Conservation (phyloP, 2,888 invertebrate species). For the Brachypterus glaber region DNA sequence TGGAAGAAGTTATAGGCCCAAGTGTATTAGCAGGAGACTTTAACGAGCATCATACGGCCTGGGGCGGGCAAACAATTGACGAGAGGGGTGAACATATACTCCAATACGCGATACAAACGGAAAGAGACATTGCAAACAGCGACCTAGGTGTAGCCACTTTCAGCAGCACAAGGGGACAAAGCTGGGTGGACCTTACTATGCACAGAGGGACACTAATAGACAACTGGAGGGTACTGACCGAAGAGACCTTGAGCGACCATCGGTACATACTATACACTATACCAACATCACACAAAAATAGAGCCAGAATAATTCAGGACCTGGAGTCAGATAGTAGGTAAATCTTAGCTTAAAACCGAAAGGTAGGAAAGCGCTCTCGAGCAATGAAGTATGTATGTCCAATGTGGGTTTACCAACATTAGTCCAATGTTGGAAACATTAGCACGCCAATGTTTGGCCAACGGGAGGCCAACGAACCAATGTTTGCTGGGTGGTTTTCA, state of each 20-base stretch:
- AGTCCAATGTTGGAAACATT: too few relatives aligned
- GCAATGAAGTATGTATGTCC: too few relatives aligned
- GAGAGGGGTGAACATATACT: conserved; percentile 14
- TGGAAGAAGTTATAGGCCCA: neutral
- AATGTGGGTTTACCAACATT: too few relatives aligned
- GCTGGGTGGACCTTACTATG: conserved; percentile 18
- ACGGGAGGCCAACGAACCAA: too few relatives aligned
- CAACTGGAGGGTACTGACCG: conserved; percentile 13
- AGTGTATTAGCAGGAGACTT: conserved; percentile 16
- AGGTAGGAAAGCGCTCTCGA: too few relatives aligned
- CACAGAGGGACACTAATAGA: conserved; percentile 5
- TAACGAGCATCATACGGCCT: conserved; percentile 16
- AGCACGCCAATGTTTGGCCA: too few relatives aligned
- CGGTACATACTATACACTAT: conserved; percentile 10
- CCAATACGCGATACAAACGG: conserved; percentile 8
- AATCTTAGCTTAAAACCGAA: too few relatives aligned
- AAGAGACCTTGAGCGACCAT: conserved; percentile 19
- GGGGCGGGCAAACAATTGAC: conserved; percentile 15
- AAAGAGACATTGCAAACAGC: conserved; percentile 11
- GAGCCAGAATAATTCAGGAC: too few relatives aligned
- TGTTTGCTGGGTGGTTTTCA: too few relatives aligned
- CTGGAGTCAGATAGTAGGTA: too few relatives aligned
- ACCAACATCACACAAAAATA: too few relatives aligned
- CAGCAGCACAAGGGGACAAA: conserved; percentile 11
- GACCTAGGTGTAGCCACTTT: conserved; percentile 13